A percentile compares a stretch with the other conserved stretches of the same genome.
Evolutionary conservation across 2,888 invertebrate species (phyloP).

Genomic region (Cephonodes hylas): DNA sequence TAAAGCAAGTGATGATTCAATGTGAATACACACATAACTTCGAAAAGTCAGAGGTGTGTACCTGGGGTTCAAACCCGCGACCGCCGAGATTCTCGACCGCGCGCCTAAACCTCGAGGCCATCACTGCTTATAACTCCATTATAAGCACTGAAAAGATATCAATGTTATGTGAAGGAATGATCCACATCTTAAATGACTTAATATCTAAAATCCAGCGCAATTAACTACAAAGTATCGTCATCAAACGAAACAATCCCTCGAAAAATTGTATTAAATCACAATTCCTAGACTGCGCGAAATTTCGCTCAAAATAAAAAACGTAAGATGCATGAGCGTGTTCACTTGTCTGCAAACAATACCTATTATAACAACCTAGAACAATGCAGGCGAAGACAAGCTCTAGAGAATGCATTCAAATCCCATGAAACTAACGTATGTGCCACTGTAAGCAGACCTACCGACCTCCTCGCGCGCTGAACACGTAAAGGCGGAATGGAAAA

Average conservation of each 20-base stretch:
- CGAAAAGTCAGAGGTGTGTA: too few relatives aligned
- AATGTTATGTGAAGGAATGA: too few relatives aligned
- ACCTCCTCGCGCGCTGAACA: neutral
- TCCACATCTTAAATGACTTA: too few relatives aligned
- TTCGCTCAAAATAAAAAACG: neutral
- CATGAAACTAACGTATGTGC: conserved; percentile 27
- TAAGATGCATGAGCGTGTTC: neutral
- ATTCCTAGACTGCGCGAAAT: neutral
- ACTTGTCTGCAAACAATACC: neutral
- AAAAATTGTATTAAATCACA: neutral
- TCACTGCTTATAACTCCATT: too few relatives aligned
- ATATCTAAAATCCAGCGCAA: too few relatives aligned
- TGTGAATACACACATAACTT: too few relatives aligned
- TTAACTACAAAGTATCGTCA: too few relatives aligned
- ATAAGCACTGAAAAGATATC: too few relatives aligned
- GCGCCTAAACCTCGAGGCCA: too few relatives aligned
- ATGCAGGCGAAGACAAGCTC: conserved; percentile 17
- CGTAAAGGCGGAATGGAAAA: conserved; percentile 14
- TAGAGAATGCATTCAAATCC: conserved; percentile 34
- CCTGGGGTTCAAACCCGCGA: too few relatives aligned
- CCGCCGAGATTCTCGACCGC: too few relatives aligned
- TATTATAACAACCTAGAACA: conserved; percentile 1
- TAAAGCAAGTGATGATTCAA: too few relatives aligned
- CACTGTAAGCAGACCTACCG: conserved; percentile 27
- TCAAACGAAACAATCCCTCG: neutral